Conservation (phyloP, 2,797 vertebrate genomes). For the Pseudocheirus occidentalis region DNA sequence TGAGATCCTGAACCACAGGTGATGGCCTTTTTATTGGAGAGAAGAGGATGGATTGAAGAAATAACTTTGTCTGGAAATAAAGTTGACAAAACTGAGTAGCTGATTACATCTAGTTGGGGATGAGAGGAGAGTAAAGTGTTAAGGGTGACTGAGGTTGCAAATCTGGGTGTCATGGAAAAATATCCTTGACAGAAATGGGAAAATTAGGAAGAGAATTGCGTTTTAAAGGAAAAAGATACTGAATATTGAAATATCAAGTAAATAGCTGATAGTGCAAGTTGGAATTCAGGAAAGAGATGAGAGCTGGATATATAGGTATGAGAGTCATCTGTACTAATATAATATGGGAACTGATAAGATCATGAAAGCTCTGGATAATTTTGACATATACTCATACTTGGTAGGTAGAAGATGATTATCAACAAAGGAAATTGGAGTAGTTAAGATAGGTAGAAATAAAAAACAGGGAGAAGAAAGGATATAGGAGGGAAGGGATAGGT, state of each 20-base stretch:
- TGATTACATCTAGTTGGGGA: background rate
- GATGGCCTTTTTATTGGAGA: background rate
- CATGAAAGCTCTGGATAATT: background rate
- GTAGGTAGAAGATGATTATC: background rate
- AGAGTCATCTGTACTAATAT: background rate
- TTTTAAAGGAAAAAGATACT: background rate
- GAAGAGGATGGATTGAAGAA: background rate
- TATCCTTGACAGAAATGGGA: background rate
- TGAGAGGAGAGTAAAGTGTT: background rate
- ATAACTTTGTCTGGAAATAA: background rate
- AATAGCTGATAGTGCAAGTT: background rate
- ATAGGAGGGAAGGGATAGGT: background rate
- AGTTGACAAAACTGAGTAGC: background rate
- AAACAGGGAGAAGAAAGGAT: background rate
- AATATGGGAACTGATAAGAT: background rate
- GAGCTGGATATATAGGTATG: background rate
- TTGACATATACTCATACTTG: background rate
- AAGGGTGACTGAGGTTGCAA: background rate
- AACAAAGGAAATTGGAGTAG: background rate
- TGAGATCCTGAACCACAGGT: background rate
- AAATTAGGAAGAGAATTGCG: background rate
- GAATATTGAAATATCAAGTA: background rate
- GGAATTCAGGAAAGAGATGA: background rate
- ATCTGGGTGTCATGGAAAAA: background rate
- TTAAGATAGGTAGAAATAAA: background rate